Conservation (phyloP, 2,888 invertebrate genomes). For the Nomada hirtipes region DNA sequence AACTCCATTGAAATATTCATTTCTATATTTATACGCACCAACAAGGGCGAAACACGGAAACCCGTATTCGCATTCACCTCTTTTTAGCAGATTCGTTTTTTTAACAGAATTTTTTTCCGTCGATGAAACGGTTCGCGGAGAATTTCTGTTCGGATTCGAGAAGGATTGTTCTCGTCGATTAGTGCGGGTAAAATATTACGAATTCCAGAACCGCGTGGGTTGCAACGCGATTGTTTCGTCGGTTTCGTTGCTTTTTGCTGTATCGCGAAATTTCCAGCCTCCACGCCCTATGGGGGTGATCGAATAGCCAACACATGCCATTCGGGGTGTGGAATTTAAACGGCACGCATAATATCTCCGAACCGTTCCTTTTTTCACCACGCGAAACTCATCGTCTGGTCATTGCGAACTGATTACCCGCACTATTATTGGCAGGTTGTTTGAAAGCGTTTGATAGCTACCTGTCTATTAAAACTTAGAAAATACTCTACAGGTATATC, state of each 20-base stretch:
- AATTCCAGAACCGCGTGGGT: slow-evolving; percentile 6
- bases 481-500: slow-evolving; percentile 1
- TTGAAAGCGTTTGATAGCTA: background rate
- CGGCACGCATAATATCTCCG: slow-evolving; percentile 3
- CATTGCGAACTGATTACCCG: slow-evolving; percentile 1
- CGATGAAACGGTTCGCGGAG: background rate
- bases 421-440: background rate
- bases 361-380: background rate
- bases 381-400: background rate
- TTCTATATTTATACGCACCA: no score
- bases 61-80: background rate
- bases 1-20: no score
- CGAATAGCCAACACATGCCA: background rate
- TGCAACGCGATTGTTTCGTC: slow-evolving; percentile 11
- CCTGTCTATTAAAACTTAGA: slow-evolving; percentile 4
- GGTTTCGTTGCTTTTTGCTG: background rate
- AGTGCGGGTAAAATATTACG: slow-evolving; percentile 21
- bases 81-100: background rate
- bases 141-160: slow-evolving; percentile 2
- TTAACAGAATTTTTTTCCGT: background rate
- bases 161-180: slow-evolving; percentile 13
- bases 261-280: slow-evolving; percentile 6
- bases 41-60: background rate
- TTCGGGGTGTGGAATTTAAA: slow-evolving; percentile 22
- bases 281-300: background rate